Percentiles rank a stretch among this genome's conserved stretches.
Conservation (phyloP, 2,888 invertebrate species). For the Laothoe populi region DNA sequence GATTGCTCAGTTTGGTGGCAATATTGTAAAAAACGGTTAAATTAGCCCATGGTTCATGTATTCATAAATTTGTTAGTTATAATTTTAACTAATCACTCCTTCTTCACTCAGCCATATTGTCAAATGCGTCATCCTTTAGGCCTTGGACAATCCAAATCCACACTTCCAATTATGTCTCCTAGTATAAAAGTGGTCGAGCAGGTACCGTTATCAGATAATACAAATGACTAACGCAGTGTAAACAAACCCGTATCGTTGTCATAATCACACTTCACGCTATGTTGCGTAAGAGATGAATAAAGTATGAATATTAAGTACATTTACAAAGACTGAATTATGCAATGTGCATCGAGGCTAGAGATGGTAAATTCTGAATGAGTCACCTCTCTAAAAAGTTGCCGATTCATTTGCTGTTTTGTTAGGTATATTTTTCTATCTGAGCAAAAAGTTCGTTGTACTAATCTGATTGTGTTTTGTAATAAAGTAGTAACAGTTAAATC, state of each 20-base stretch:
- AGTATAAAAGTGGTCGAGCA: background rate
- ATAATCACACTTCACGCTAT: background rate
- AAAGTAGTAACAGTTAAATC: background rate
- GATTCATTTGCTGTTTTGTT: background rate
- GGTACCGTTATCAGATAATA: constrained; percentile 13
- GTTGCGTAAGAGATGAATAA: constrained; percentile 9
- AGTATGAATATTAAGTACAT: constrained; percentile 7
- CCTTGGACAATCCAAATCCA: background rate
- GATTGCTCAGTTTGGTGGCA: no score
- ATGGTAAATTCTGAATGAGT: constrained; percentile 11
- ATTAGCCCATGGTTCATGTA: no score
- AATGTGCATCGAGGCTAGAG: background rate
- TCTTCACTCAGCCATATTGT: background rate
- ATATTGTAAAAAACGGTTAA: no score
- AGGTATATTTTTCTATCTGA: background rate
- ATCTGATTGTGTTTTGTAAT: background rate
- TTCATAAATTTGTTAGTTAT: no score
- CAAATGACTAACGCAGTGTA: constrained; percentile 6
- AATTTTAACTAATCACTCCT: no score
- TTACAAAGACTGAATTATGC: background rate
- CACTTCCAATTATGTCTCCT: background rate
- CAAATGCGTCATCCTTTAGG: background rate
- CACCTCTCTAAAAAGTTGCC: background rate
- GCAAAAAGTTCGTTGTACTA: background rate
- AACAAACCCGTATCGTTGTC: background rate